These are phyloP conservation scores for Epinotia brunnichana DNA, from an alignment of 2,888 invertebrate species.

Conservation along the genomic window DNA sequence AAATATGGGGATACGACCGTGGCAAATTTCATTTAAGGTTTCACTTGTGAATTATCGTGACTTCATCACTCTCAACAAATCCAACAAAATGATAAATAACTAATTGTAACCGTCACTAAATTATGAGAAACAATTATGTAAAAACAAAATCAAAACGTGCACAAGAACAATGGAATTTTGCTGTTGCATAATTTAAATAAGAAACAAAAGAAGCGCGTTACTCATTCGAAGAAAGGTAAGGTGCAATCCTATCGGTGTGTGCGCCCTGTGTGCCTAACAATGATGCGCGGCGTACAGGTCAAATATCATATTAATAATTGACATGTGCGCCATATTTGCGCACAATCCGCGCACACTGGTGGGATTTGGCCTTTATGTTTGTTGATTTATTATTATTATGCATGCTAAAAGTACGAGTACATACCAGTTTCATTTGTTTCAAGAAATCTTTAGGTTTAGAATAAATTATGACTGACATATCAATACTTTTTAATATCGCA, in stretches of 20 bases:
- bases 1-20: neutral
- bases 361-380: slow-evolving; percentile 3
- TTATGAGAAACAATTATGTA: slow-evolving; percentile 47
- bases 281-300: neutral
- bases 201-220: slow-evolving; percentile 41
- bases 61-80: slow-evolving; percentile 19
- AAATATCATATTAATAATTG: neutral
- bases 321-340: neutral
- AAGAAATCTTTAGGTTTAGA: slow-evolving; percentile 22
- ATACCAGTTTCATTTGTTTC: slow-evolving; percentile 39
- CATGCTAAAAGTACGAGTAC: slow-evolving; percentile 40
- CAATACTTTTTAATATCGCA: slow-evolving; percentile 33
- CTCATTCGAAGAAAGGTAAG: slow-evolving; percentile 39
- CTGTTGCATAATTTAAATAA: slow-evolving; percentile 55
- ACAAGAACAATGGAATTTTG: slow-evolving; percentile 54
- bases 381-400: slow-evolving; percentile 21
- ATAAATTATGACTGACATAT: slow-evolving; percentile 34
- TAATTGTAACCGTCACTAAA: slow-evolving; percentile 42
- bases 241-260: neutral
- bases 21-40: neutral
- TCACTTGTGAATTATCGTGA: neutral
- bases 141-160: slow-evolving; percentile 55
- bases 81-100: slow-evolving; percentile 37
- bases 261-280: neutral
- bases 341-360: neutral